phyloP scores from a whole-genome alignment of 2,113 vertebrate genomes.

The Psittacus erithacus region DNA sequence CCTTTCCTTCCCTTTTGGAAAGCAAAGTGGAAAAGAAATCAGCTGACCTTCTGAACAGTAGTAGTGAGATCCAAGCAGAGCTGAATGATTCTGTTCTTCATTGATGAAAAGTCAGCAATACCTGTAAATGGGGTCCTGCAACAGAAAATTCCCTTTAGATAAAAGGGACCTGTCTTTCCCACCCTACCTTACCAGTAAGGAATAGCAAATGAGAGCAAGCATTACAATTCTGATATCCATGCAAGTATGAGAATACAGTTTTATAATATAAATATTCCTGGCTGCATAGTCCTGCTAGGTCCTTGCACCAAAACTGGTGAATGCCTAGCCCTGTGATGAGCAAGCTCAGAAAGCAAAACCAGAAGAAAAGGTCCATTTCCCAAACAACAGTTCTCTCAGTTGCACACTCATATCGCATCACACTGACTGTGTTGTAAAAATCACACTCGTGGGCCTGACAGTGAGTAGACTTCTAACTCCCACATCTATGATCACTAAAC shows the following conservation, averaged over 20 bases:
- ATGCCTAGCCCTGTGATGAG: not conserved
- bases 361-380: not conserved
- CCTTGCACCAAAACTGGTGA: not conserved
- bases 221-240: not conserved
- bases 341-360: not conserved
- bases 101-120: slow-evolving; percentile 93
- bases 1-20: slow-evolving; percentile 23
- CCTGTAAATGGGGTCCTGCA: slow-evolving; percentile 92
- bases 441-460: not conserved
- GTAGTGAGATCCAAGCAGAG: slow-evolving; percentile 97
- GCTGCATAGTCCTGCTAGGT: not conserved
- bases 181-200: not conserved
- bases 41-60: slow-evolving; percentile 94
- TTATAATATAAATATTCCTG: not conserved
- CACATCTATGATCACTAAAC: not conserved
- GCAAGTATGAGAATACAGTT: not conserved
- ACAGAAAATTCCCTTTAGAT: slow-evolving; percentile 35
- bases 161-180: not conserved
- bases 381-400: not conserved
- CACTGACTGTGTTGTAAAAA: not conserved
- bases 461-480: not conserved
- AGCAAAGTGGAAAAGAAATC: not conserved
- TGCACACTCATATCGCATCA: not conserved
- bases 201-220: not conserved
- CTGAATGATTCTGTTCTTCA: slow-evolving; percentile 98